Percentiles rank a stretch among this genome's conserved stretches.
Evolutionary conservation across 2,888 invertebrate genomes (phyloP).

Genomic region (Tetheella fluctuosa): DNA sequence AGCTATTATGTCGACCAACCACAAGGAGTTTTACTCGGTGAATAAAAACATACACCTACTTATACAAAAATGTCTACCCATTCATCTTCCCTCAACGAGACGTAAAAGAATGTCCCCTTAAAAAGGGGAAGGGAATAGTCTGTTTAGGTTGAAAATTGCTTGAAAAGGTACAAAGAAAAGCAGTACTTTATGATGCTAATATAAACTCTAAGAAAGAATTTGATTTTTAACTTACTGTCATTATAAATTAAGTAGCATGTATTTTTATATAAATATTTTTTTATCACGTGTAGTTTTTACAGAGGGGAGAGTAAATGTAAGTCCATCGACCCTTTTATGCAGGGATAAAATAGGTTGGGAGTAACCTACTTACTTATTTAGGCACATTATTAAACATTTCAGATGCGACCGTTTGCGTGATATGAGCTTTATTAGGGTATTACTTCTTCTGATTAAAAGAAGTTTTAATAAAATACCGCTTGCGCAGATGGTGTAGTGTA

Average conservation of each 20-base stretch:
- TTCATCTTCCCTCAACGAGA: slow-evolving; percentile 81
- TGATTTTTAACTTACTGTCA: slow-evolving; percentile 44
- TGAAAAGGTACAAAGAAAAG: slow-evolving; percentile 48
- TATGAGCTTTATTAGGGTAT: not conserved
- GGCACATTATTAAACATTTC: not conserved
- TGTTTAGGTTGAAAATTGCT: slow-evolving; percentile 67
- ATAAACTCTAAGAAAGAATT: slow-evolving; percentile 31
- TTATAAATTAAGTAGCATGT: slow-evolving; percentile 38
- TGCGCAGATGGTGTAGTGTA: slow-evolving; percentile 31
- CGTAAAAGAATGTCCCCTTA: slow-evolving; percentile 82
- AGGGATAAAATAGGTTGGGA: no score
- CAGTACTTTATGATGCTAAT: slow-evolving; percentile 38
- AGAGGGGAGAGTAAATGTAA: slow-evolving; percentile 59
- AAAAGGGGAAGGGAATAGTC: slow-evolving; percentile 73
- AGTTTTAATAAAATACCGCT: not conserved
- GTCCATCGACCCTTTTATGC: not conserved
- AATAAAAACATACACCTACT: slow-evolving; percentile 79
- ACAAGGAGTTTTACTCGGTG: slow-evolving; percentile 72
- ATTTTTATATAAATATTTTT: slow-evolving; percentile 63
- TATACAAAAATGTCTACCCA: slow-evolving; percentile 80
- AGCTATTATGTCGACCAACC: slow-evolving; percentile 75
- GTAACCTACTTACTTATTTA: not conserved
- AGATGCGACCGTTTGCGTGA: not conserved
- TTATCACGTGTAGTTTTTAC: slow-evolving; percentile 61
- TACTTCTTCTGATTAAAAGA: not conserved